phyloP scores from a whole-genome alignment of 2,888 invertebrate genomes.

The Hirtodrosophila histrioides region DNA sequence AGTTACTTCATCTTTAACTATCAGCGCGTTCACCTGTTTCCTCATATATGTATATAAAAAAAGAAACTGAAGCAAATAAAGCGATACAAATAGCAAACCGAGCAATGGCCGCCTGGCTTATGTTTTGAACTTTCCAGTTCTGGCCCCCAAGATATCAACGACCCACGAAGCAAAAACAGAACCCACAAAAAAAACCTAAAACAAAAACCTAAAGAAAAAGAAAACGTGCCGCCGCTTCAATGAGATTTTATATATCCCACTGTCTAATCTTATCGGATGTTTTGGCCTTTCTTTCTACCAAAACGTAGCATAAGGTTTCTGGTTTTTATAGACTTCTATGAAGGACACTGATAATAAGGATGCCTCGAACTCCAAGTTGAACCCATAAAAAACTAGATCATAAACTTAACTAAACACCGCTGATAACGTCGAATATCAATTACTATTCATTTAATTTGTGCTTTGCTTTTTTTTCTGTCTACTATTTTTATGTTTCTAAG shows the following conservation, averaged over 20 bases:
- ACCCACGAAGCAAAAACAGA: constrained; percentile 32
- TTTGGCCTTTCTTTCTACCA: constrained; percentile 10
- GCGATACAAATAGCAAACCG: constrained; percentile 18
- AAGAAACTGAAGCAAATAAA: constrained; percentile 22
- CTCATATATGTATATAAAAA: constrained; percentile 26
- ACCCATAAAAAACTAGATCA: constrained; percentile 17
- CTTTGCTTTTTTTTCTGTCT: constrained; percentile 16
- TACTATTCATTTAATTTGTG: constrained; percentile 16
- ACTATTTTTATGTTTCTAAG: constrained; percentile 10
- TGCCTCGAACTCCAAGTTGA: constrained; percentile 37
- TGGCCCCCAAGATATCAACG: constrained; percentile 55
- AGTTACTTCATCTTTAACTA: constrained; percentile 43
- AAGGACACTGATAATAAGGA: constrained; percentile 27
- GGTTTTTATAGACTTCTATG: neutral
- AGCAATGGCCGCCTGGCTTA: constrained; percentile 34
- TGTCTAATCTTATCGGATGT: constrained; percentile 44
- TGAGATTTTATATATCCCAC: constrained; percentile 16
- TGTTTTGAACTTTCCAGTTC: constrained; percentile 39
- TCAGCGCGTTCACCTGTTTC: constrained; percentile 44
- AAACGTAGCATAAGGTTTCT: neutral
- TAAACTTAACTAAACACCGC: constrained; percentile 14
- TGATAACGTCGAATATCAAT: constrained; percentile 32
- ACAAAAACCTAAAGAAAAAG: constrained; percentile 12
- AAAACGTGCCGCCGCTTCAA: constrained; percentile 47
- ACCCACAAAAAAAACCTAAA: constrained; percentile 3